These are phyloP conservation scores for Rhabditoides inermis DNA, from an alignment of 2,888 invertebrate species.

Conservation along the genomic window DNA sequence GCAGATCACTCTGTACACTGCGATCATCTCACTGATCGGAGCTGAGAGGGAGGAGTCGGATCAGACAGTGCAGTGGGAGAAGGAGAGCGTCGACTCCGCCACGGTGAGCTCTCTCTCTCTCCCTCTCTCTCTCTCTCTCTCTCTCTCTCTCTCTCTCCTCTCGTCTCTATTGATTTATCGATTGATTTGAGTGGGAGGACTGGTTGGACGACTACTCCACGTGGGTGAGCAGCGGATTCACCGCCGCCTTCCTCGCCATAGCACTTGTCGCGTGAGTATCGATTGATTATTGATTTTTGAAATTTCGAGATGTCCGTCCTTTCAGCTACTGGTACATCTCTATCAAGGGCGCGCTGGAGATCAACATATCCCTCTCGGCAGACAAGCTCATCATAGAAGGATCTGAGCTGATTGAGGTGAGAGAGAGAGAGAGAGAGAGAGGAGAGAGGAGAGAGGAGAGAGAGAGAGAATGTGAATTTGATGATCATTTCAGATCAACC, in stretches of 20 bases:
- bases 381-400: constrained; percentile 44
- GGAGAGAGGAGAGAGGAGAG: too few species aligned
- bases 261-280: too few species aligned
- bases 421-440: neutral
- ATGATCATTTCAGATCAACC: constrained; percentile 39
- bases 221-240: constrained; percentile 43
- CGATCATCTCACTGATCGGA: constrained; percentile 26
- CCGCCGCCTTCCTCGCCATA: constrained; percentile 28
- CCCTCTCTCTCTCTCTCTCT: too few species aligned
- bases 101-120: too few species aligned
- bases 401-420: constrained; percentile 36
- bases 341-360: constrained; percentile 29
- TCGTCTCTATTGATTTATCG: too few species aligned
- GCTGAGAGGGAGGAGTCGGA: constrained; percentile 15
- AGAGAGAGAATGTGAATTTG: too few species aligned
- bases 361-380: constrained; percentile 37
- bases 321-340: constrained; percentile 26
- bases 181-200: too few species aligned
- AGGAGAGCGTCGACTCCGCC: too few species aligned
- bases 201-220: constrained; percentile 36
- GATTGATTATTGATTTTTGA: too few species aligned
- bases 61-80: too few species aligned
- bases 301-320: too few species aligned
- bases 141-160: too few species aligned
- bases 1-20: constrained; percentile 35